Evolutionary conservation across 2,888 invertebrate genomes (phyloP), one percentile per base, ranked within the genome.

Genomic region (Watsonalla cultraria): DNA sequence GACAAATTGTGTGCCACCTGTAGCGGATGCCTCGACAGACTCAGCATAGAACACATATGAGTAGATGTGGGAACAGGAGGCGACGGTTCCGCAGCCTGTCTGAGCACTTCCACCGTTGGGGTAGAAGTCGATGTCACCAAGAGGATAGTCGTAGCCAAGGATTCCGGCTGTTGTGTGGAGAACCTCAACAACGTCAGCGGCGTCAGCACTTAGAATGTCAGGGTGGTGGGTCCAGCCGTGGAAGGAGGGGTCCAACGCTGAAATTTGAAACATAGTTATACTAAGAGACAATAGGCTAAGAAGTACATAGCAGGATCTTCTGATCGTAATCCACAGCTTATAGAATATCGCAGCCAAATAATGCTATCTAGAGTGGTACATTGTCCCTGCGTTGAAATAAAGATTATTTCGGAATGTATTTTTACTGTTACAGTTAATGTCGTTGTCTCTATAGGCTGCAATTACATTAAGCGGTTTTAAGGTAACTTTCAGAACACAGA

Each of bases 221-320:
- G 84, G 82, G 58, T 86, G 75, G 59, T 84, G 78, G n/a, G 80
- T 80, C 91, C 91, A 91, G 34, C 89, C 88, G 52, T 64, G 52
- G 0, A 88, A 62, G 4, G 91, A 82, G 5, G 91, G 91, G 62
- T 91, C 90, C 49, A 91, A 66, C 34, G 84, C 91, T 91, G 71
- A 48, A 68, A 69, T 35, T 24, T 24, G 24, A 24, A 24, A 2
- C 24, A 24, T 42, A 9, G 42, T 42, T 9, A 9, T 42, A 11
- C 1, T 24, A 24, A 24, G 24, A 24, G 24, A 24, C 2, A 24
- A 2, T 24, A 24, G 24, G 24, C 24, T 2, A 24, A 2, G 24
- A 2, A 24, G 24, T 1, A 24, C 4, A 24, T 1, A 24, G 4
- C 24, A 4, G 24, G 24, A 24, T 24, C 24, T 24, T 4, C 24